These are phyloP conservation scores for Epirrhoe tristata DNA, from an alignment of 2,888 invertebrate genomes.

Conservation along the genomic window DNA sequence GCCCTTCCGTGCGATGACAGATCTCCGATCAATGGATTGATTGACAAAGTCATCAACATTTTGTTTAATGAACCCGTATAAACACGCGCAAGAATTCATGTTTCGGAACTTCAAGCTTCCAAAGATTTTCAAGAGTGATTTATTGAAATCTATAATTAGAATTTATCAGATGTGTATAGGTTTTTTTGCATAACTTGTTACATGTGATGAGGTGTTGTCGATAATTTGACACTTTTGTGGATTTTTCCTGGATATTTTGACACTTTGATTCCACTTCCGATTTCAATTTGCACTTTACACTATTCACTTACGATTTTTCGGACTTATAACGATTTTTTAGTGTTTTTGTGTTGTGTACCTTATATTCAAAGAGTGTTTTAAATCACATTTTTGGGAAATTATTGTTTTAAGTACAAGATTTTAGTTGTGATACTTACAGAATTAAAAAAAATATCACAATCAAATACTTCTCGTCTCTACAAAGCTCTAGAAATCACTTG, in stretches of 20 bases:
- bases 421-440: constrained; percentile 20
- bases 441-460: constrained; percentile 4
- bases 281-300: constrained; percentile 2
- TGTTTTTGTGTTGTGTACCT: not conserved
- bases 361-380: not conserved
- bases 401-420: not conserved
- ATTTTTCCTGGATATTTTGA: not conserved
- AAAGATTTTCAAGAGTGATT: constrained; percentile 6
- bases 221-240: not conserved
- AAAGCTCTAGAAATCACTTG: constrained; percentile 21
- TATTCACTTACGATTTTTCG: not conserved
- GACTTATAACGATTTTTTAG: not conserved
- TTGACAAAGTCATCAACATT: constrained; percentile 19
- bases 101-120: constrained; percentile 17
- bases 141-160: constrained; percentile 18
- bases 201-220: not conserved
- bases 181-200: not conserved
- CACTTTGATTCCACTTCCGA: constrained; percentile 3
- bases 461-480: not conserved
- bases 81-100: not conserved
- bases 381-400: too few species aligned
- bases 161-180: not conserved
- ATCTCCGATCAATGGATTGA: constrained; percentile 34
- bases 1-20: constrained; percentile 32
- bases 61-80: not conserved